Percentiles rank a stretch among this genome's conserved stretches.
Conservation (phyloP, 2,888 invertebrate species). For the Trissoscelio sp. region DNA sequence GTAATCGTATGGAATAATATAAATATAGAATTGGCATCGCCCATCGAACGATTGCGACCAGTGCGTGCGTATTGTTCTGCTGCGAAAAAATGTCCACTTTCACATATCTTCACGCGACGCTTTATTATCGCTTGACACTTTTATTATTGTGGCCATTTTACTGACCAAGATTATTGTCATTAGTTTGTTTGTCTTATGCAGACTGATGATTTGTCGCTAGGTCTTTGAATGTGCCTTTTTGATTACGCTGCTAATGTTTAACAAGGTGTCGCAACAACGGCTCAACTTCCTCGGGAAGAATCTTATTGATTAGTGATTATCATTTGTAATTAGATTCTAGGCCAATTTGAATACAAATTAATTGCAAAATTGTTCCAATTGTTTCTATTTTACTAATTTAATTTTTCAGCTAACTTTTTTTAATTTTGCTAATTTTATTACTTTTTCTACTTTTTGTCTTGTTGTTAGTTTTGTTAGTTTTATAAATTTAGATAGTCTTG, state of each 20-base stretch:
- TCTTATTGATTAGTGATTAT: background rate
- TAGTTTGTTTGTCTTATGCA: slow-evolving; percentile 6
- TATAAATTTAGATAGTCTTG: too few species aligned
- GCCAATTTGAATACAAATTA: too few species aligned
- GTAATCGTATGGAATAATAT: slow-evolving; percentile 44
- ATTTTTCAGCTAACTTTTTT: too few species aligned
- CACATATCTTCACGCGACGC: background rate
- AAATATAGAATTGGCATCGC: slow-evolving; percentile 13
- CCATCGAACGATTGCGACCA: slow-evolving; percentile 10
- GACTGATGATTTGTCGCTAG: background rate
- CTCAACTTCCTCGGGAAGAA: background rate
- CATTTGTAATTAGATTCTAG: background rate
- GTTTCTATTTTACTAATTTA: too few species aligned
- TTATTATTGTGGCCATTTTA: background rate
- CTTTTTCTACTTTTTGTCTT: too few species aligned
- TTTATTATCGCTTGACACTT: background rate
- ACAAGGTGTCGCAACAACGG: slow-evolving; percentile 2
- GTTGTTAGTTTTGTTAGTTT: too few species aligned
- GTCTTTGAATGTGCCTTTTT: background rate
- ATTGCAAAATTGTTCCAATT: too few species aligned
- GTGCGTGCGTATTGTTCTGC: background rate
- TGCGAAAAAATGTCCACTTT: background rate
- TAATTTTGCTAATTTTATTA: too few species aligned
- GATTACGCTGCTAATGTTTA: background rate
- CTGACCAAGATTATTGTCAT: slow-evolving; percentile 12